Conservation (phyloP, 2,888 invertebrate genomes). For the Vesta saturnalis region DNA sequence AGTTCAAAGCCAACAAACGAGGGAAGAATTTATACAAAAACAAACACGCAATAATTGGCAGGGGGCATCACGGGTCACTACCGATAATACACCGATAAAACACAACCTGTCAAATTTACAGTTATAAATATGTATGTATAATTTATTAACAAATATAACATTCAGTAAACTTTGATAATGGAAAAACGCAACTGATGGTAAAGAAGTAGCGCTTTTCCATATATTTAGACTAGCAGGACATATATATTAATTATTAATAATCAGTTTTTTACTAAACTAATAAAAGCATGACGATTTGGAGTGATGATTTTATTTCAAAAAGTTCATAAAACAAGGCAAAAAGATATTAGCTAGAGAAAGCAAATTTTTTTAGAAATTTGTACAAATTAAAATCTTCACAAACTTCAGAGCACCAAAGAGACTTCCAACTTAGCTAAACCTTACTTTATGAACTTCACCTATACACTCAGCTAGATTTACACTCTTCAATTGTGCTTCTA, state of each 20-base stretch:
- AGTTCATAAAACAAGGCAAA: constrained; percentile 44
- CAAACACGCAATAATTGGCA: constrained; percentile 27
- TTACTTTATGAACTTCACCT: constrained; percentile 44
- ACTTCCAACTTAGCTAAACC: constrained; percentile 32
- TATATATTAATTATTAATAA: constrained; percentile 55
- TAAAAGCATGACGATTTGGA: constrained; percentile 55
- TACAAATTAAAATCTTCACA: constrained; percentile 20
- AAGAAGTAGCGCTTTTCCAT: constrained; percentile 39
- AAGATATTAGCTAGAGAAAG: constrained; percentile 30
- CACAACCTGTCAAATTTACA: constrained; percentile 53
- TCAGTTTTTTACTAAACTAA: constrained; percentile 58
- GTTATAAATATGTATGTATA: constrained; percentile 61
- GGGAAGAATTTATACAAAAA: constrained; percentile 29
- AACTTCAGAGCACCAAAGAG: constrained; percentile 26
- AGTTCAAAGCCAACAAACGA: constrained; percentile 25
- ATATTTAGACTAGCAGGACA: constrained; percentile 56
- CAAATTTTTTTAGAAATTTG: constrained; percentile 19
- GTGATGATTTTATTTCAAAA: constrained; percentile 43
- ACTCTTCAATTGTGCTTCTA: constrained; percentile 51
- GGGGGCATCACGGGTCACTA: constrained; percentile 31
- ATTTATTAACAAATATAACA: constrained; percentile 62
- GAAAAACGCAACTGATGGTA: constrained; percentile 46
- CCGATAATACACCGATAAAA: constrained; percentile 53
- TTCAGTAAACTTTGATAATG: constrained; percentile 57
- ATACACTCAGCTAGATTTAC: constrained; percentile 49